phyloP scores from a whole-genome alignment of 2,888 invertebrate genomes.

The Bembecia ichneumoniformis region DNA sequence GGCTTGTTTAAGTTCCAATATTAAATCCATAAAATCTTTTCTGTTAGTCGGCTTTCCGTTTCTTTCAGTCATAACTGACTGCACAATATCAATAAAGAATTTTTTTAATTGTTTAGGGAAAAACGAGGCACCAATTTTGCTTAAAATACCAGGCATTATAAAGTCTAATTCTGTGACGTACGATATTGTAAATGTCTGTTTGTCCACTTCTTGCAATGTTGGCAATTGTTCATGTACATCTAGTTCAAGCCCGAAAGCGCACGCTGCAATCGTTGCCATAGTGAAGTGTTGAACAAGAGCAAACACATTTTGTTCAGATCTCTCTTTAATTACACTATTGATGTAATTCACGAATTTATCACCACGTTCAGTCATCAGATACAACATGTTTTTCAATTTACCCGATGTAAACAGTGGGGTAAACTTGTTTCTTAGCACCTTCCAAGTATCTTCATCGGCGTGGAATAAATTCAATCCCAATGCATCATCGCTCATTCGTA shows the following conservation, averaged over 20 bases:
- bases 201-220: constrained; percentile 2
- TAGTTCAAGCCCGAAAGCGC: constrained; percentile 22
- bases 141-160: constrained; percentile 35
- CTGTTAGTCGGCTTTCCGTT: constrained; percentile 24
- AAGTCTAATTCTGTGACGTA: constrained; percentile 15
- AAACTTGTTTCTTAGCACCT: constrained; percentile 10
- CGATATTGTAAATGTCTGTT: constrained; percentile 2
- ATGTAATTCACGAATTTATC: constrained; percentile 3
- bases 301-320: constrained; percentile 22
- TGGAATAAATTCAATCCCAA: constrained; percentile 10
- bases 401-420: constrained; percentile 12
- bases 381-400: constrained; percentile 13
- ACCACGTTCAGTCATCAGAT: constrained; percentile 5
- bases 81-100: constrained; percentile 26
- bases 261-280: constrained; percentile 24
- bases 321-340: not conserved
- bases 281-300: constrained; percentile 28
- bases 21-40: constrained; percentile 38
- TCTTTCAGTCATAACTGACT: constrained; percentile 23
- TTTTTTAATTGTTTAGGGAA: constrained; percentile 18
- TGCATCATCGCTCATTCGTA: constrained; percentile 5
- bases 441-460: constrained; percentile 10
- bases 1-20: constrained; percentile 3
- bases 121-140: constrained; percentile 20
- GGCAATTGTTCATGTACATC: constrained; percentile 13